Evolutionary conservation across 2,797 vertebrate genomes (phyloP), one percentile per base, ranked within the genome.

Genomic region (Sebastes hopkinsi): DNA sequence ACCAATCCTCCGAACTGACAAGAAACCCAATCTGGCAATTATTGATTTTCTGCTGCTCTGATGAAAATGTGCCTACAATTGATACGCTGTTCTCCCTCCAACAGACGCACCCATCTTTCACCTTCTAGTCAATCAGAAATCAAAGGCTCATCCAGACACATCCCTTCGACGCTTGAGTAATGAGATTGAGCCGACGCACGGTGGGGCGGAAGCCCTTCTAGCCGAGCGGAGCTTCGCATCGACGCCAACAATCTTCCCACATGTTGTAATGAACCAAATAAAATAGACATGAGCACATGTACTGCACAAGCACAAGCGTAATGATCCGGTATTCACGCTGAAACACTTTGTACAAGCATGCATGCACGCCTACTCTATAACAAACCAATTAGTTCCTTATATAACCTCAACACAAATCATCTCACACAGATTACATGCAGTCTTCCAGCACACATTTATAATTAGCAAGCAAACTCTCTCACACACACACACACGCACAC

Each of bases 341-440:
- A 88, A 75, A 77, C 59, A 88, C 79, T 81, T 81, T 89, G 81
- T 76, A 74, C 73, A 23, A 30, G 75, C 82, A 60, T 46, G 52
- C 82, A 69, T 7, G 34, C 69, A 81, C 84, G 14, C 82, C 81
- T 30, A 65, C 72, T 68, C 79, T 14, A 20, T 34, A 83, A 83
- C 85, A 82, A 87, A 89, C 82, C 81, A 88, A 91, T 91, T 90
- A 79, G 75, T 58, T 84, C 54, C 61, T 87, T 80, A 84, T 80
- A 76, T 85, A 91, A 84, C 80, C 75, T 67, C 23, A 77, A 84
- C 68, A 79, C 72, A 84, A 81, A 82, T 80, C 79, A 79, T 70
- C 76, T 83, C 68, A 27, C 68, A 52, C 67, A 5, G 67, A 80
- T 67, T 78, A 59, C n/a, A 79, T 69, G 67, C 72, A 36, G 25